These are phyloP conservation scores for Nicator chloris DNA, from an alignment of 2,113 vertebrate genomes.

Conservation along the genomic window DNA sequence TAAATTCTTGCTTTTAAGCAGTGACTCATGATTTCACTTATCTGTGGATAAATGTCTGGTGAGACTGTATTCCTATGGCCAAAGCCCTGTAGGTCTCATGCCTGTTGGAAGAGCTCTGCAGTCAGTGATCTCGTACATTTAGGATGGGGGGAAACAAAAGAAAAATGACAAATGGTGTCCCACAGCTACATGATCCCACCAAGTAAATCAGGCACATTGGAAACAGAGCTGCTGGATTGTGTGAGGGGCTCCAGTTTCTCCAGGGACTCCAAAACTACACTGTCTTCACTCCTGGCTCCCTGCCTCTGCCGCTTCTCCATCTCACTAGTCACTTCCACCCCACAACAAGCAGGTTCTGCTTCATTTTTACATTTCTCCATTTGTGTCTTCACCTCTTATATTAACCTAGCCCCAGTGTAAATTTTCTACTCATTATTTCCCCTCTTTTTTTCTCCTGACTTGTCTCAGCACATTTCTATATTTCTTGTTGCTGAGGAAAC, in stretches of 20 bases:
- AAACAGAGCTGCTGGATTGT: not conserved
- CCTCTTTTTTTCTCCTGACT: not conserved
- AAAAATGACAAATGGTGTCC: not conserved
- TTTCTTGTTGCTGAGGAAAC: not conserved
- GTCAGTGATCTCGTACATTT: not conserved
- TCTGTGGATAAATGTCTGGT: not conserved
- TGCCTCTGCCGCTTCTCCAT: not conserved
- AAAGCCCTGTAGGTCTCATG: not conserved
- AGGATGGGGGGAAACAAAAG: no score
- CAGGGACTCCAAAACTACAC: not conserved
- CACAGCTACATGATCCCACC: not conserved
- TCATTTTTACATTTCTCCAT: not conserved
- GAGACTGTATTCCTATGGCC: not conserved
- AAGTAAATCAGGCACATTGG: rapidly evolving
- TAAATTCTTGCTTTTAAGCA: not conserved
- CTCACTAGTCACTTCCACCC: not conserved
- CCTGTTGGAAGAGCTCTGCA: not conserved
- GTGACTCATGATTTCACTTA: not conserved
- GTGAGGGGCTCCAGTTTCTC: not conserved
- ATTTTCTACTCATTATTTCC: not conserved
- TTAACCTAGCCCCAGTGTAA: not conserved
- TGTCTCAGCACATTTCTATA: not conserved
- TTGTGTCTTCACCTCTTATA: not conserved
- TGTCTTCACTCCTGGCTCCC: not conserved
- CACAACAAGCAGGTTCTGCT: not conserved